Evolutionary conservation across 2,113 vertebrate species (phyloP), one percentile per base, ranked within the genome.

Genomic region (Syngnathoides biaculeatus): DNA sequence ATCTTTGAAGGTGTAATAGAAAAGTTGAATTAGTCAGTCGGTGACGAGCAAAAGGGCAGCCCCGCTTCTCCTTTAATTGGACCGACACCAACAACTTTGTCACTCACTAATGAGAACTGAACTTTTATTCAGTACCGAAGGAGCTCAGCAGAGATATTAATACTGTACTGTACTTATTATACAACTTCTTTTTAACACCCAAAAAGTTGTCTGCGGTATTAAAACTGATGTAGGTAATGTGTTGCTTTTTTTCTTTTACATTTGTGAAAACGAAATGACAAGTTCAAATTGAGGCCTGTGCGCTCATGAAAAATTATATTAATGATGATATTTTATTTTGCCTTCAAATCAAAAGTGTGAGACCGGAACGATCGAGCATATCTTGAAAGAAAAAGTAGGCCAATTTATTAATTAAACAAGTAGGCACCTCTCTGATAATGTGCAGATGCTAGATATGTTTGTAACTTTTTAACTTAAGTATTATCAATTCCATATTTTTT

Each of bases 51-150:
- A 87, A 84, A 87, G 79, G 86, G 74, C 80, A 84, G 60, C 72
- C 69, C 60, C 72, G 77, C 73, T 82, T 82, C 66, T 67, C 62
- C 27, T 85, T 87, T 89, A 87, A 86, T 85, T 89, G 79, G 83
- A 78, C 74, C 52, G 71, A 15, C 55, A 2, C 24, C 10, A 56
- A 56, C 24, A 53, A 53, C 52, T 5, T 11, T 22, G n/a, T 27
- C 55, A 56, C 22, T 56, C 55, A 26, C 3, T 50, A 50, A 50
- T 50, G n/a, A 9, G 48, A 50, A 50, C 20, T n/a, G 48, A 9
- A 56, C 13, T 30, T 27, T 56, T 7, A 26, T 56, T 55, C 26
- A 14, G 53, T 13, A n/a, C 8, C 20, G 48, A n/a, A 50, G 48
- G n/a, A 50, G 48, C 48, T 50, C 20, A 2, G n/a, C 20, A 8